Percentiles rank a stretch among this genome's conserved stretches.
Evolutionary conservation across 2,113 vertebrate species (phyloP).

Genomic region (Ginglymostoma cirratum): DNA sequence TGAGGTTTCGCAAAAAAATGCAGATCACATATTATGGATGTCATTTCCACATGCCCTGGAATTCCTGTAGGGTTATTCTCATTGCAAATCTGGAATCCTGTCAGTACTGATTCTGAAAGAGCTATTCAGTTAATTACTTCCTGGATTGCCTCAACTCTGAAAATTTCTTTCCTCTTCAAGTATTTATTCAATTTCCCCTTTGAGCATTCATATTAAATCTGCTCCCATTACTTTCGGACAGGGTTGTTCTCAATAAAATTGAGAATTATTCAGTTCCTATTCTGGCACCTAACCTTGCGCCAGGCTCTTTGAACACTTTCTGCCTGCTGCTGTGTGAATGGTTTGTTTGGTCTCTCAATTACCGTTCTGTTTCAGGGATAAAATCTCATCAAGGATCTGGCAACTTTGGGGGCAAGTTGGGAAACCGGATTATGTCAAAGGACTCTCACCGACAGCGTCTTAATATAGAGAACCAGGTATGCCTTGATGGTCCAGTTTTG

Average conservation of each 20-base stretch:
- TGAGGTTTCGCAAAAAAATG: background rate
- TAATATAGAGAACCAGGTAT: constrained; percentile 79
- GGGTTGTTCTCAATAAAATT: background rate
- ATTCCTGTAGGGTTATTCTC: background rate
- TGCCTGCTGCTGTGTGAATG: no score
- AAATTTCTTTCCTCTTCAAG: no score
- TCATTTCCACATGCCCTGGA: background rate
- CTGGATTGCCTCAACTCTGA: no score
- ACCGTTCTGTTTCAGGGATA: constrained; percentile 55
- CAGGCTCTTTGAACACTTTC: background rate
- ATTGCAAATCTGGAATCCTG: background rate
- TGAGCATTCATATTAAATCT: no score
- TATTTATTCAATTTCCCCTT: no score
- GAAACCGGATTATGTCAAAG: constrained; percentile 74
- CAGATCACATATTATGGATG: background rate
- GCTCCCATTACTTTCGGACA: no score
- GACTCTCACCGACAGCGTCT: constrained; percentile 69
- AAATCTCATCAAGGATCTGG: constrained; percentile 85
- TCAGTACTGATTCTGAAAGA: no score
- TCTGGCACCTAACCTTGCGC: background rate
- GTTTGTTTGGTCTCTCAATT: background rate
- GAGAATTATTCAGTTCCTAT: no score
- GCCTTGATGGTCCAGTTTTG: background rate
- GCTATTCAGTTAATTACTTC: no score
- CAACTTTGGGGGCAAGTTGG: constrained; percentile 78